Evolutionary conservation across 2,113 vertebrate species (phyloP).

Genomic region (Seriola dumerili): DNA sequence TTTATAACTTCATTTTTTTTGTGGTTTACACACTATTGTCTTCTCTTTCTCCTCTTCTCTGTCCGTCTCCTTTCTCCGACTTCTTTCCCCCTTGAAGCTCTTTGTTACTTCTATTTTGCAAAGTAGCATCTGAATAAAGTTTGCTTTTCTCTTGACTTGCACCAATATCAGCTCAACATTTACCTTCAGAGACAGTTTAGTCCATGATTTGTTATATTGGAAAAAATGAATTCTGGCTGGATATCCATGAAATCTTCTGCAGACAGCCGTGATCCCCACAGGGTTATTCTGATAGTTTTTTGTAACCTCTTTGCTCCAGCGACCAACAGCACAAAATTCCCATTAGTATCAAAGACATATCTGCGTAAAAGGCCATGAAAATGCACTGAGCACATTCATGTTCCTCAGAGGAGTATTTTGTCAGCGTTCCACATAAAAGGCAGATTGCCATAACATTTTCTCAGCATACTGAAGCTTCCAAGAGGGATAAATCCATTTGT

Average conservation of each 20-base stretch:
- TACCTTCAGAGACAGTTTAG: neutral
- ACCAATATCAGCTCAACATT: neutral
- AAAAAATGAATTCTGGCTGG: neutral
- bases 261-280: neutral
- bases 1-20: neutral
- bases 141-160: neutral
- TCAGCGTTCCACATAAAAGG: neutral
- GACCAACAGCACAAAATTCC: neutral
- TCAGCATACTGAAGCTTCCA: neutral
- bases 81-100: neutral
- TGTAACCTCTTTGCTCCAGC: neutral
- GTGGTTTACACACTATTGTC: neutral
- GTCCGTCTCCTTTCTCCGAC: neutral
- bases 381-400: neutral
- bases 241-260: neutral
- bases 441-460: neutral
- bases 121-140: neutral
- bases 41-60: neutral
- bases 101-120: neutral
- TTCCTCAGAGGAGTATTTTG: slow-evolving; percentile 13
- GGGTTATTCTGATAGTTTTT: neutral
- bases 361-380: neutral
- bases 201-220: neutral
- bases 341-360: neutral
- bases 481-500: neutral